These are phyloP conservation scores for Yasuhikotakia modesta DNA, from an alignment of 2,797 vertebrate species.

Conservation along the genomic window DNA sequence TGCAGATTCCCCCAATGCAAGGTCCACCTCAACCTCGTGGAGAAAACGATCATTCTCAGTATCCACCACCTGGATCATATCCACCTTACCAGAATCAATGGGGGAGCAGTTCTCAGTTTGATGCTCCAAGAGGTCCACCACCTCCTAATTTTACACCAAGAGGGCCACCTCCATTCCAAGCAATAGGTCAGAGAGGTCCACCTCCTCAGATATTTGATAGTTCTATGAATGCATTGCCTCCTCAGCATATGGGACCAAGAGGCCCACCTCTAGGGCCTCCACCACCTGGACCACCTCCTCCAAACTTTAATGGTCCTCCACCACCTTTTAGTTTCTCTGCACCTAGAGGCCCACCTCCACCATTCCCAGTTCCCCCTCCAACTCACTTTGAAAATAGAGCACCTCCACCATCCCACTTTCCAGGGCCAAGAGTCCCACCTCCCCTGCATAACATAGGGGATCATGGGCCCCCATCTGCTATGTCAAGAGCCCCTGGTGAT, in stretches of 20 bases:
- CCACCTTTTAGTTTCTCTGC: constrained; percentile 85
- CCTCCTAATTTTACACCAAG: constrained; percentile 75
- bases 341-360: constrained; percentile 82
- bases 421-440: constrained; percentile 80
- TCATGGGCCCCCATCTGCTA: constrained; percentile 73
- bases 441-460: constrained; percentile 82
- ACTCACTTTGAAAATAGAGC: constrained; percentile 82
- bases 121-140: constrained; percentile 69
- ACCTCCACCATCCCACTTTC: constrained; percentile 80
- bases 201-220: constrained; percentile 83
- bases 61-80: constrained; percentile 67
- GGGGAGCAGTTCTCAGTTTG: constrained; percentile 73
- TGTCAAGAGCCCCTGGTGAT: constrained; percentile 79
- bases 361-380: constrained; percentile 74
- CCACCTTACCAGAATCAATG: constrained; percentile 80
- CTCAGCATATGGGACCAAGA: constrained; percentile 76
- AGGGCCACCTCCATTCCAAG: constrained; percentile 73
- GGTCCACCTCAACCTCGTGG: constrained; percentile 69
- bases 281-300: constrained; percentile 60
- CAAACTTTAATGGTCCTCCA: constrained; percentile 77
- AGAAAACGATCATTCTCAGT: constrained; percentile 70
- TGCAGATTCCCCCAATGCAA: constrained; percentile 70
- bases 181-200: constrained; percentile 76
- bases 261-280: constrained; percentile 76
- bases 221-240: constrained; percentile 72